Base-by-base conservation (phyloP, 1,140 invertebrate genomes). In the Drosophila guanche region DNA sequence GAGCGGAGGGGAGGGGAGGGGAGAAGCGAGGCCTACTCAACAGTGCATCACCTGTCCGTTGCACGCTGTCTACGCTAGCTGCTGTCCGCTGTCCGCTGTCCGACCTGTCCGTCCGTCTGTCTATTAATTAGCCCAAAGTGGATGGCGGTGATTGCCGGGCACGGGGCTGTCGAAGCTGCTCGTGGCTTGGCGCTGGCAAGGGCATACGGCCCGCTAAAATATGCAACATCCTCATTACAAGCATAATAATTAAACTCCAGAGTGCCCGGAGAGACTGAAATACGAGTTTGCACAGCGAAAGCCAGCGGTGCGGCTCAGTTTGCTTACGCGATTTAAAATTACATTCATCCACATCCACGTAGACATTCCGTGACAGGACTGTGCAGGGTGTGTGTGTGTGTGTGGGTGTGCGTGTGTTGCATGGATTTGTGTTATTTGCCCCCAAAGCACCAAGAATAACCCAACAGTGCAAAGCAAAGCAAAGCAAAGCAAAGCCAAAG, bases 201-300 rank as follows among this genome's bases (percentile, higher is more conserved):
- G 8, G 51, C 50, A 29, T 45, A 16, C 16, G 40, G 37, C 40
- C 48, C 47, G 29, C 55, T 77, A 56, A 66, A 83, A 83, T 83
- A 83, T 77, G 74, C 79, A 83, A 74, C 79, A 83, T 66, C 69
- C 79, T 83, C 75, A 83, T 83, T 83, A 83, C 79, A 83, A 83
- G 69, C 74, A 69, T 53, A 74, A 77, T 83, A 83, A 77, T 83
- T 74, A 83, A 78, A 78, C 79, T 83, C 69, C 50, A 56, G 79
- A 83, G 65, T 73, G 79, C 68, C 63, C 74, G 73, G 59, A 20
- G 16, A 20, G 16, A 20, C 16, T 20, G 16, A 77, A 72, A 77
- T 81, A 83, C 74, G 74, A 77, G 73, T 81, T 72, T 80, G 61
- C 59, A 61, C 25, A 8, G 8, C 41, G 23, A 14, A 42, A 37